A percentile compares a stretch with the other conserved stretches of the same genome.
These are phyloP conservation scores for Pandemis corylana DNA, from an alignment of 2,888 invertebrate species.

Conservation along the genomic window DNA sequence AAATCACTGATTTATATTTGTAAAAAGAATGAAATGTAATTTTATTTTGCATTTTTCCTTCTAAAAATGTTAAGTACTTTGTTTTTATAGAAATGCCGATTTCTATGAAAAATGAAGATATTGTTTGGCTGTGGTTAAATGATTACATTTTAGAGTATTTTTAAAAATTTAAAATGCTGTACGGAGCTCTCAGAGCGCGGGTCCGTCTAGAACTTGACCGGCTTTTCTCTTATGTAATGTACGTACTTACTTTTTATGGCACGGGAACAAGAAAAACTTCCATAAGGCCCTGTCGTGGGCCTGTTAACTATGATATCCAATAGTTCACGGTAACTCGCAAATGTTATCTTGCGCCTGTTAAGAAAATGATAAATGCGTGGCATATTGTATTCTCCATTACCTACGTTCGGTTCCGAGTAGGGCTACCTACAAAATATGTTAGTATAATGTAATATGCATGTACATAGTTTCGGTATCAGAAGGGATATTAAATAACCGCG, in stretches of 20 bases:
- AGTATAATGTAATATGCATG: not conserved
- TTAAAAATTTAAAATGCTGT: no score
- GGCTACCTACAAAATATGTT: conserved; percentile 7
- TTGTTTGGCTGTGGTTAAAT: no score
- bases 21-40: no score
- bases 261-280: conserved; percentile 17
- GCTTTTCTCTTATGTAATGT: not conserved
- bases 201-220: not conserved
- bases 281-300: conserved; percentile 17
- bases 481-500: no score
- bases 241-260: conserved; percentile 1
- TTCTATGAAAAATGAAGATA: no score
- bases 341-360: conserved; percentile 6
- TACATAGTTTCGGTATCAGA: not conserved
- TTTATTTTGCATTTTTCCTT: no score
- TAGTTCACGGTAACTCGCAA: conserved; percentile 15
- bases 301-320: conserved; percentile 22
- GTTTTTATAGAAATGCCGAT: no score
- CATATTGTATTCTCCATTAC: conserved; percentile 18
- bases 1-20: no score
- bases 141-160: no score
- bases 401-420: conserved; percentile 4
- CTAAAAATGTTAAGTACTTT: no score
- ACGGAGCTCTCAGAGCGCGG: no score
- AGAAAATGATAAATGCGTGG: conserved; percentile 24